These are phyloP conservation scores for Panthera leo DNA, from an alignment of 2,113 vertebrate genomes.

Conservation along the genomic window DNA sequence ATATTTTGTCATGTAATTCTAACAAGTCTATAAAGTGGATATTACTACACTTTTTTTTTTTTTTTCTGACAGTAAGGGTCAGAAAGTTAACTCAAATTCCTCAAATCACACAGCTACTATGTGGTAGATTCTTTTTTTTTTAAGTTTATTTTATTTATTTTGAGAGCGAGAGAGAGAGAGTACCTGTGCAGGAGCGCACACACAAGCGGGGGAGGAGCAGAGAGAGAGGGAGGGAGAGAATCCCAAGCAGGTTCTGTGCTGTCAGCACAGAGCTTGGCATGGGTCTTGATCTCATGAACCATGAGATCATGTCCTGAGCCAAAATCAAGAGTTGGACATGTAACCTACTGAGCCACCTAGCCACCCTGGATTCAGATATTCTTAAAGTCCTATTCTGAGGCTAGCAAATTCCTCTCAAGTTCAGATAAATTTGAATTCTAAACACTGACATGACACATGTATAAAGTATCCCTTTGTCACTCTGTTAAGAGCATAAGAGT, in stretches of 20 bases:
- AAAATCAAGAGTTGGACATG: too few relatives aligned
- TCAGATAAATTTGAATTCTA: constrained; percentile 39
- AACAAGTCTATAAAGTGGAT: not conserved
- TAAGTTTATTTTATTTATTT: too few relatives aligned
- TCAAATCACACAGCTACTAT: not conserved
- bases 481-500: not conserved
- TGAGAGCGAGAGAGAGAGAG: too few relatives aligned
- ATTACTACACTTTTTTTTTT: not conserved
- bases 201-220: too few relatives aligned
- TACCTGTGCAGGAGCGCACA: too few relatives aligned
- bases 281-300: too few relatives aligned
- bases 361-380: not conserved
- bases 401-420: not conserved
- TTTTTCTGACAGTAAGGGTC: not conserved
- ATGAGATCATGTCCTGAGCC: too few relatives aligned
- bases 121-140: not conserved
- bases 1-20: constrained; percentile 8
- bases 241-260: too few relatives aligned
- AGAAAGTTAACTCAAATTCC: constrained; percentile 40
- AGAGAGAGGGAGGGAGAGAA: too few relatives aligned
- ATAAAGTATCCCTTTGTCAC: not conserved
- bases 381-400: not conserved
- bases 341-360: too few relatives aligned
- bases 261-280: too few relatives aligned
- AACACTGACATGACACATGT: not conserved